These are phyloP conservation scores for Apotomis betuletana DNA, from an alignment of 2,888 invertebrate species.

Conservation along the genomic window DNA sequence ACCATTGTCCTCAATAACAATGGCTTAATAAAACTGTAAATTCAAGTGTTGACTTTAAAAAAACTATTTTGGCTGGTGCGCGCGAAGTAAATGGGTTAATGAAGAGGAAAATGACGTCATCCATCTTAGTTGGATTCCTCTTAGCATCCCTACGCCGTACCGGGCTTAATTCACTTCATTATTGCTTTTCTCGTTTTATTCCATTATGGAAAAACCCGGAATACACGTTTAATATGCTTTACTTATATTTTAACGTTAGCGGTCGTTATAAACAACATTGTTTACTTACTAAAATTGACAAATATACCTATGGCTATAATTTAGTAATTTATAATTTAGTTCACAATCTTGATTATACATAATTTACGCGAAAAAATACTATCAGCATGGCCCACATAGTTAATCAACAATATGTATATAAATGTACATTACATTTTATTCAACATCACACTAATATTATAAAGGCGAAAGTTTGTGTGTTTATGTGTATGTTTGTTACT, in stretches of 20 bases:
- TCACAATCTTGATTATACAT: too few species aligned
- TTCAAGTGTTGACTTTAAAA: slow-evolving; percentile 52
- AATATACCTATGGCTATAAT: too few species aligned
- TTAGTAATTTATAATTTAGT: too few species aligned
- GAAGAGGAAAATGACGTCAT: slow-evolving; percentile 78
- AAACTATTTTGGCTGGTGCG: slow-evolving; percentile 67
- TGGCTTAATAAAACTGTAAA: slow-evolving; percentile 27
- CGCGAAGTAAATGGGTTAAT: slow-evolving; percentile 76
- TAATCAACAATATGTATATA: too few species aligned
- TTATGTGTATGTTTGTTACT: too few species aligned
- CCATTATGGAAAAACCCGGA: slow-evolving; percentile 55
- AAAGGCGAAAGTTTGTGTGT: too few species aligned
- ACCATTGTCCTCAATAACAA: slow-evolving; percentile 12
- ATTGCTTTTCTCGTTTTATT: slow-evolving; percentile 62
- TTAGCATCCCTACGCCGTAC: slow-evolving; percentile 64
- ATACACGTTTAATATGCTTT: slow-evolving; percentile 34
- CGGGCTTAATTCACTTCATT: slow-evolving; percentile 74
- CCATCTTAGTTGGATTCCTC: slow-evolving; percentile 77
- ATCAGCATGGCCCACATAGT: too few species aligned
- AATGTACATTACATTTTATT: too few species aligned
- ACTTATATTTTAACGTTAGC: slow-evolving; percentile 4
- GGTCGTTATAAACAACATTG: not conserved
- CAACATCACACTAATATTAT: too few species aligned
- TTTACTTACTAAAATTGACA: not conserved
- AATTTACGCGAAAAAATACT: too few species aligned